Percentiles rank a stretch among this genome's conserved stretches.
Evolutionary conservation across 2,888 invertebrate genomes (phyloP).

Genomic region (Drosophila demipolita): DNA sequence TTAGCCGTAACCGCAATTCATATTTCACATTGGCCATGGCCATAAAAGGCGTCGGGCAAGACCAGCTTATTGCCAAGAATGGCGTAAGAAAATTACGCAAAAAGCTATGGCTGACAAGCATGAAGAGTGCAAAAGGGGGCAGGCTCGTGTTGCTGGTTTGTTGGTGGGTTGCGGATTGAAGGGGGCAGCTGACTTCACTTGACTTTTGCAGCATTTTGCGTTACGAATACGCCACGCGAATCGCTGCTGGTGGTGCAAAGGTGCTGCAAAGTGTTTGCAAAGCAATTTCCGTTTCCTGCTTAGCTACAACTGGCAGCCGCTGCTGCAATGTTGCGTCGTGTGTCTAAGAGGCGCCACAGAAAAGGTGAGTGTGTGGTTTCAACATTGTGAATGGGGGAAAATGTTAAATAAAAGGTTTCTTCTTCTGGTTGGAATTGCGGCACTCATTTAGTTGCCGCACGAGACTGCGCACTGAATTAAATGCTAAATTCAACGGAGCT

Average conservation of each 20-base stretch:
- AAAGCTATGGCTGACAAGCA: constrained; percentile 35
- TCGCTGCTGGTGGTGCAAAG: constrained; percentile 35
- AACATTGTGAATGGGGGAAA: constrained; percentile 2
- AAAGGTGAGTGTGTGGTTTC: background rate
- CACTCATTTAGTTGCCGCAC: constrained; percentile 53
- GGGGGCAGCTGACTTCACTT: constrained; percentile 59
- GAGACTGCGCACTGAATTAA: constrained; percentile 21
- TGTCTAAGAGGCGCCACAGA: background rate
- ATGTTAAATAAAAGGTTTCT: constrained; percentile 1
- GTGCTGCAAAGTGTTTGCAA: constrained; percentile 76
- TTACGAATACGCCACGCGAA: constrained; percentile 54
- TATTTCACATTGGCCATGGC: constrained; percentile 73
- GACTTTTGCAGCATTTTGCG: constrained; percentile 56
- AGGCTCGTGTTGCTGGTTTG: background rate
- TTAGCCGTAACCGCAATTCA: constrained; percentile 76
- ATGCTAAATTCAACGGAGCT: constrained; percentile 27
- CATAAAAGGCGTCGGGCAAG: constrained; percentile 51
- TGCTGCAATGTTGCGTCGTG: constrained; percentile 20
- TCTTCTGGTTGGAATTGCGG: constrained; percentile 25
- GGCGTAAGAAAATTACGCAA: constrained; percentile 67
- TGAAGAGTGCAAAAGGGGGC: background rate
- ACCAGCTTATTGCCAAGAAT: constrained; percentile 55
- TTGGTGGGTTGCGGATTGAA: too few relatives aligned
- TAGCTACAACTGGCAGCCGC: constrained; percentile 71
- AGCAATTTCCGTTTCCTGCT: constrained; percentile 81